Conservation (phyloP, 1,140 invertebrate species). For the Venustaconcha ellipsiformis region DNA sequence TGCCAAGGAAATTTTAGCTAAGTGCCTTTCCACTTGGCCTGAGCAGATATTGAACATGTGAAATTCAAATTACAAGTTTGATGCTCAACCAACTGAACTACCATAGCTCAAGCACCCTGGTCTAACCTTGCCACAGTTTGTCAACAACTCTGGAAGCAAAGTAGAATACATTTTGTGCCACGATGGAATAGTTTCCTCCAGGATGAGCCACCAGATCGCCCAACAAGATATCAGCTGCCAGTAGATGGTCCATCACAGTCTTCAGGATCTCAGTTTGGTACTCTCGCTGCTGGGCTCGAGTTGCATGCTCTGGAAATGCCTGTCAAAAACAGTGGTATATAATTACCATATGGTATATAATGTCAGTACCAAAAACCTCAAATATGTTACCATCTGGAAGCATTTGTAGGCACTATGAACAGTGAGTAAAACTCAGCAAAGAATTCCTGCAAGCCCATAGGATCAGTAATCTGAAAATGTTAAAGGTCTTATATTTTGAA, state of each 20-base stretch:
- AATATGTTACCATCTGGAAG: background rate
- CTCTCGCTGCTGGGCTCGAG: slow-evolving; percentile 82
- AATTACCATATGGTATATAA: background rate
- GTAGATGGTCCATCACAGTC: slow-evolving; percentile 92
- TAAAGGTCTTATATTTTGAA: too few relatives aligned
- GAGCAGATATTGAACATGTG: too few relatives aligned
- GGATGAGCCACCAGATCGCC: slow-evolving; percentile 81
- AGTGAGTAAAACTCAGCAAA: too few relatives aligned
- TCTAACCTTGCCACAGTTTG: slow-evolving; percentile 93
- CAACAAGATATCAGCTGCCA: slow-evolving; percentile 89
- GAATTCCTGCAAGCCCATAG: too few relatives aligned
- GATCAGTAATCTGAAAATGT: too few relatives aligned
- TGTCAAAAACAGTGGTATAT: slow-evolving; percentile 22
- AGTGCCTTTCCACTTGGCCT: too few relatives aligned
- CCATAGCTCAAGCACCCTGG: background rate
- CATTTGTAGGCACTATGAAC: too few relatives aligned
- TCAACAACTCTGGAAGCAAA: slow-evolving; percentile 93
- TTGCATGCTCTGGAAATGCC: slow-evolving; percentile 77
- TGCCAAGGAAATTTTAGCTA: too few relatives aligned
- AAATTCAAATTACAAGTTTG: too few relatives aligned
- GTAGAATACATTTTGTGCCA: slow-evolving; percentile 87
- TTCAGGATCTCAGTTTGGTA: slow-evolving; percentile 94
- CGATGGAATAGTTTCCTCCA: slow-evolving; percentile 59
- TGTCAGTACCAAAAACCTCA: too few relatives aligned
- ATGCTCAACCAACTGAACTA: too few relatives aligned